Conservation (phyloP, 1,140 invertebrate genomes). For the Halotydeus destructor region DNA sequence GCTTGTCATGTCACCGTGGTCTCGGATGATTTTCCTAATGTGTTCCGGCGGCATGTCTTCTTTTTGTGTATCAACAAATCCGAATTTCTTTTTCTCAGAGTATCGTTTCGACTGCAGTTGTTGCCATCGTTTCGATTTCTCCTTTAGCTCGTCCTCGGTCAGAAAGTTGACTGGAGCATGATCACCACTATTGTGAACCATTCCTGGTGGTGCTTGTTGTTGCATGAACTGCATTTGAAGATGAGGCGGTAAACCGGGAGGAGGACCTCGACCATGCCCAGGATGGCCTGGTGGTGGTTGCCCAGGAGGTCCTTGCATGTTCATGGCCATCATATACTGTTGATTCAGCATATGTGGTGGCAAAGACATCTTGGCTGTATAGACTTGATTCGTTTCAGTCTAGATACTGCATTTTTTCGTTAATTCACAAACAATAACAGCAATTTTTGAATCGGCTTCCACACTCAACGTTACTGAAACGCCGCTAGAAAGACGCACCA, state of each 20-base stretch:
- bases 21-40: conserved; percentile 92
- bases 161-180: conserved; percentile 8
- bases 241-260: neutral
- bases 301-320: neutral
- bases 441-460: too few relatives aligned
- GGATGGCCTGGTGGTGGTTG: neutral
- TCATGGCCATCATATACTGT: neutral
- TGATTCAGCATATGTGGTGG: neutral
- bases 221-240: neutral
- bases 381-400: too few relatives aligned
- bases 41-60: conserved; percentile 99
- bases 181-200: neutral
- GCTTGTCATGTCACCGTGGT: conserved; percentile 99
- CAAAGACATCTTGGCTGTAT: too few relatives aligned
- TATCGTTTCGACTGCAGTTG: conserved; percentile 93
- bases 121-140: conserved; percentile 84
- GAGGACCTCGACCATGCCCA: neutral
- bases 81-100: conserved; percentile 93
- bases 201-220: neutral
- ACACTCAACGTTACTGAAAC: neutral
- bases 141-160: conserved; percentile 18
- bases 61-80: conserved; percentile 95
- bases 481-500: neutral
- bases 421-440: too few relatives aligned
- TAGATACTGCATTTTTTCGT: too few relatives aligned